These are phyloP conservation scores for Cisticola juncidis DNA, from an alignment of 2,113 vertebrate species.

Conservation along the genomic window DNA sequence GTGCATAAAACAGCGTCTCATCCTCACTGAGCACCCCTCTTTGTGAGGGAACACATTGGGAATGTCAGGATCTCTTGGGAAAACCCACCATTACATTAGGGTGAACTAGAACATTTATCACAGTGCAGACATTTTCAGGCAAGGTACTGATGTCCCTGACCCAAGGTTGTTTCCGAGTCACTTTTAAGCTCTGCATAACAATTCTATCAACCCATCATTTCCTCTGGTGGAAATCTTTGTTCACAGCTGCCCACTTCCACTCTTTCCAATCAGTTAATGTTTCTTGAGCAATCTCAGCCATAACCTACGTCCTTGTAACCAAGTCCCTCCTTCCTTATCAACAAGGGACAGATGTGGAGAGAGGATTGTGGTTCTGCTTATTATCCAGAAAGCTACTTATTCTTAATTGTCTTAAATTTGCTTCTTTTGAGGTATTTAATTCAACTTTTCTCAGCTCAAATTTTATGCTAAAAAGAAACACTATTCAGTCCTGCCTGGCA, in stretches of 20 bases:
- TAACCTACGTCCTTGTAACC: background rate
- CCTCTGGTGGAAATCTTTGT: background rate
- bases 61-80: background rate
- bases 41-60: accelerated
- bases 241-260: background rate
- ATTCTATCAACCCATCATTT: background rate
- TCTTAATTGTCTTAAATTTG: background rate
- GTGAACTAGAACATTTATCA: background rate
- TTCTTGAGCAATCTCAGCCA: background rate
- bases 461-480: background rate
- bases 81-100: accelerated
- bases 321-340: background rate
- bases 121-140: background rate
- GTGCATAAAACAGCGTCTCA: background rate
- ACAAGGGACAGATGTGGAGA: background rate
- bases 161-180: background rate
- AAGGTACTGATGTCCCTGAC: background rate
- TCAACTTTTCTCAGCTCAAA: background rate
- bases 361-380: background rate
- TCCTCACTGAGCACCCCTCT: background rate
- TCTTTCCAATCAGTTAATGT: background rate
- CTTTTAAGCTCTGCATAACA: background rate
- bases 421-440: background rate
- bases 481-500: background rate
- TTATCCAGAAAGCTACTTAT: background rate